A percentile compares a stretch with the other conserved stretches of the same genome.
phyloP scores from a whole-genome alignment of 2,888 invertebrate species.

The Muscina levida region DNA sequence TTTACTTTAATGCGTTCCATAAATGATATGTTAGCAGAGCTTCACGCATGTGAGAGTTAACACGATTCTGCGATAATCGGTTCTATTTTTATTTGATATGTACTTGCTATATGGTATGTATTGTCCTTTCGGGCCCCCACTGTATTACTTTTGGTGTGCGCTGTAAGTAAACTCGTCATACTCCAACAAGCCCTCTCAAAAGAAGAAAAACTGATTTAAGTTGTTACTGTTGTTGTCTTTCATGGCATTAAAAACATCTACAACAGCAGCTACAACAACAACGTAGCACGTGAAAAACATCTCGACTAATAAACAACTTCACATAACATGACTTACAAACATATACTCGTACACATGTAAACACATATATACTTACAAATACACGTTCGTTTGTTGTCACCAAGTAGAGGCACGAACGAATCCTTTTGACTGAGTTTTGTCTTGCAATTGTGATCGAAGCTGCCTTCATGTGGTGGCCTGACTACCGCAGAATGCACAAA shows the following conservation, averaged over 20 bases:
- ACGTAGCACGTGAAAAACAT: constrained; percentile 7
- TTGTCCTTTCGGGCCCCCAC: no score
- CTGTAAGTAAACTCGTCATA: no score
- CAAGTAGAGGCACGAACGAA: background rate
- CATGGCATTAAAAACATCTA: background rate
- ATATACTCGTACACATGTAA: background rate
- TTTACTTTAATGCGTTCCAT: no score
- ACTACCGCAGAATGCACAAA: background rate
- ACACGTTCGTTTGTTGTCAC: background rate
- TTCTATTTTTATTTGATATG: background rate
- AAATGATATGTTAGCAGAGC: no score
- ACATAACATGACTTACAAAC: background rate
- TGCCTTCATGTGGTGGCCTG: background rate
- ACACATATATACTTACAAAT: background rate
- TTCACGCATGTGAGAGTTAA: no score
- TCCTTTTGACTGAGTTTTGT: background rate
- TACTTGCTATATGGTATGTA: no score
- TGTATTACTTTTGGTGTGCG: no score
- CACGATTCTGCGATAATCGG: background rate
- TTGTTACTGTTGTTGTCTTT: constrained; percentile 9
- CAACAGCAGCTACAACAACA: background rate
- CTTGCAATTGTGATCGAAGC: background rate
- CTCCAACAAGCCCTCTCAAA: background rate
- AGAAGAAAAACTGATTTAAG: background rate
- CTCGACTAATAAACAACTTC: constrained; percentile 38